Conservation (phyloP, 2,113 vertebrate genomes). For the Chloropsis hardwickii region DNA sequence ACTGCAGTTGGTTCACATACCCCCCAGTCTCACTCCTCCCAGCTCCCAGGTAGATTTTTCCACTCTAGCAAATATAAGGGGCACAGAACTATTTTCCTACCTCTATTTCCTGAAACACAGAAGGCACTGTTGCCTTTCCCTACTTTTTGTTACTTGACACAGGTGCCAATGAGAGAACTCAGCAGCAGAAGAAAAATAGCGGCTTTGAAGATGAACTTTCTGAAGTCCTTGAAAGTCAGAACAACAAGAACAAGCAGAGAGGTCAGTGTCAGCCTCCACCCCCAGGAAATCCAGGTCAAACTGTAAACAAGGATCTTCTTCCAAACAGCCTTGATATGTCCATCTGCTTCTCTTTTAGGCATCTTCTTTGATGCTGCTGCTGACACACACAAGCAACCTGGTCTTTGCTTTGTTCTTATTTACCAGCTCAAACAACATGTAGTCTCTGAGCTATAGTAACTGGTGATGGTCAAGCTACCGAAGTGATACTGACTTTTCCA, state of each 20-base stretch:
- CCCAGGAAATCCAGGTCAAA: neutral
- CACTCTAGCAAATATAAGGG: neutral
- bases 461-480: neutral
- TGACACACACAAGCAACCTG: neutral
- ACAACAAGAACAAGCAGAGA: conserved; percentile 9
- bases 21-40: neutral
- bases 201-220: conserved; percentile 69
- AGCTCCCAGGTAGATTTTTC: neutral
- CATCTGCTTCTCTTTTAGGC: neutral
- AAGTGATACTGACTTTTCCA: neutral
- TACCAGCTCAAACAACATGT: neutral
- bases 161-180: conserved; percentile 80
- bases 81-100: neutral
- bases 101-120: neutral
- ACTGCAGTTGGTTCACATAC: neutral
- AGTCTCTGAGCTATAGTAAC: neutral
- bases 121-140: neutral
- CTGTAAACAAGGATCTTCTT: neutral
- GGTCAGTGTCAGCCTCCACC: conserved; percentile 64
- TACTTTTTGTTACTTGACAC: neutral
- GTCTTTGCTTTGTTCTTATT: neutral
- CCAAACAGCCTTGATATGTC: neutral
- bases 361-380: neutral
- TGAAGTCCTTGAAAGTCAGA: conserved; percentile 64
- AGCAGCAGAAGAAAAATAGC: conserved; percentile 71